These are phyloP conservation scores for Zaprionus camerounensis DNA, from an alignment of 1,140 invertebrate species.

Conservation along the genomic window DNA sequence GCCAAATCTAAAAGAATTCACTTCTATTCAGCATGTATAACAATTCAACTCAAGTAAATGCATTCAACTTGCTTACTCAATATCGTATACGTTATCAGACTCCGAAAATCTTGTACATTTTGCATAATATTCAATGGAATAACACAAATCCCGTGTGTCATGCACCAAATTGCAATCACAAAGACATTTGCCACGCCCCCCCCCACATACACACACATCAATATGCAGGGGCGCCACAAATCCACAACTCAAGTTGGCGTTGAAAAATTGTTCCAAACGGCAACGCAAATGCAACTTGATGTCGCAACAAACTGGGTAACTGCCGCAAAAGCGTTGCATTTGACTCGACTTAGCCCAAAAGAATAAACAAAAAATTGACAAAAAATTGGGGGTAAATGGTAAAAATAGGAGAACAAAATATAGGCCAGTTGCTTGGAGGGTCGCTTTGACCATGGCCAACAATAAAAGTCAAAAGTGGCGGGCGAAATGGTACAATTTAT, in stretches of 20 bases:
- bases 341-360: conserved; percentile 1
- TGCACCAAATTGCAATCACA: conserved; percentile 29
- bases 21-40: neutral
- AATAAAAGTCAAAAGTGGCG: conserved; percentile 80
- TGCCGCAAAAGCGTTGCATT: conserved; percentile 46
- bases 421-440: conserved; percentile 49
- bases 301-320: conserved; percentile 30
- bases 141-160: conserved; percentile 32
- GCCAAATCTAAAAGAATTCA: neutral
- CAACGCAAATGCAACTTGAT: conserved; percentile 36
- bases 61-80: neutral
- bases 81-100: neutral
- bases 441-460: conserved; percentile 57
- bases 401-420: conserved; percentile 12
- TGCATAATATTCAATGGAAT: conserved; percentile 9
- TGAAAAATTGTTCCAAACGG: conserved; percentile 18
- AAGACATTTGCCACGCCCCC: conserved; percentile 34
- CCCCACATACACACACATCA: neutral
- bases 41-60: neutral
- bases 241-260: conserved; percentile 18
- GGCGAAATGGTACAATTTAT: conserved; percentile 77
- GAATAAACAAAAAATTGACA: conserved; percentile 3
- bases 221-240: conserved; percentile 18
- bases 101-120: neutral
- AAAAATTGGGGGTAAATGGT: conserved; percentile 12